These are phyloP conservation scores for Notamacropus eugenii DNA, from an alignment of 2,797 vertebrate species.

Conservation along the genomic window DNA sequence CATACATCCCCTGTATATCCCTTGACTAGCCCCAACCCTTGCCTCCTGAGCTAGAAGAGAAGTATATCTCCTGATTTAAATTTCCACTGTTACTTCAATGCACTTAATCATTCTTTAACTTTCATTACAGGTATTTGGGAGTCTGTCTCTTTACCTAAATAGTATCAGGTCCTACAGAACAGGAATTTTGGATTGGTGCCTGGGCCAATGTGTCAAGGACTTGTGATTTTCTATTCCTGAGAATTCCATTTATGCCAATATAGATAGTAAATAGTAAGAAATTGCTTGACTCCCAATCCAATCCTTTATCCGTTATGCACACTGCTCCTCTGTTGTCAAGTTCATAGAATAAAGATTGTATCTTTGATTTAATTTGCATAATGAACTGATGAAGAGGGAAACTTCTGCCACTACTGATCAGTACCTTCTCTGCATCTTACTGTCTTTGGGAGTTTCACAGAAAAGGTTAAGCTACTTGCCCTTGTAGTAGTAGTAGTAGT, in stretches of 20 bases:
- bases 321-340: background rate
- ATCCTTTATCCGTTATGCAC: background rate
- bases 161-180: background rate
- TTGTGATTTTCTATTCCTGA: background rate
- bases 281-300: background rate
- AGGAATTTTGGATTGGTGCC: background rate
- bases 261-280: background rate
- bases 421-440: background rate
- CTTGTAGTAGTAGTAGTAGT: too few relatives aligned
- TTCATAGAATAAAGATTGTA: background rate
- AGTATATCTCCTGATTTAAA: background rate
- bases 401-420: background rate
- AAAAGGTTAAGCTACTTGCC: background rate
- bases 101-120: too few relatives aligned
- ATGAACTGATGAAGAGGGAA: background rate
- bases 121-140: too few relatives aligned
- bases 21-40: background rate
- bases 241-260: background rate
- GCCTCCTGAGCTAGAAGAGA: background rate
- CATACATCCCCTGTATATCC: background rate
- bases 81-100: background rate
- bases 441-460: background rate
- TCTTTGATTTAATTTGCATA: background rate
- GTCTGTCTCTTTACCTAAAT: background rate
- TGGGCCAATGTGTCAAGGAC: background rate